Conservation (phyloP, 2,888 invertebrate species). For the Heterodera filipjevi region DNA sequence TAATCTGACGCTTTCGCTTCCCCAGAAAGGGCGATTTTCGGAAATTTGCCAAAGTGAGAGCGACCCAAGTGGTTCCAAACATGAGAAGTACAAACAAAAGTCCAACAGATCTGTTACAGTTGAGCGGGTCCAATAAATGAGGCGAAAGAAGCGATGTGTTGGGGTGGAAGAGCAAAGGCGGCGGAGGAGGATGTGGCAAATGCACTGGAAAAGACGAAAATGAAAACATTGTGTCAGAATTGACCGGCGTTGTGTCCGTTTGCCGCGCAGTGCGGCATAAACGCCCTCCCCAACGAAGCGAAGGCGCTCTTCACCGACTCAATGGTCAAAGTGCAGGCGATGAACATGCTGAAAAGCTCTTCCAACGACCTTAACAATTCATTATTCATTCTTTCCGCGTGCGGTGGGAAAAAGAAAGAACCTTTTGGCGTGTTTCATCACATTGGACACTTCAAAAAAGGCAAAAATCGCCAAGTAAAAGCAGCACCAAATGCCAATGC, state of each 20-base stretch:
- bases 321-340: slow-evolving; percentile 40
- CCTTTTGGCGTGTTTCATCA: slow-evolving; percentile 56
- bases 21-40: slow-evolving; percentile 41
- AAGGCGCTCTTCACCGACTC: slow-evolving; percentile 41
- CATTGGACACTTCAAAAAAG: slow-evolving; percentile 48
- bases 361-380: slow-evolving; percentile 40
- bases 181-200: neutral
- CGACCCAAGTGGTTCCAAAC: slow-evolving; percentile 54
- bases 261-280: slow-evolving; percentile 20
- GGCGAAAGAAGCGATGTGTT: neutral
- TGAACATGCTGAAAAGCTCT: slow-evolving; percentile 49
- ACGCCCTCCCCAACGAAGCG: slow-evolving; percentile 19
- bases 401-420: slow-evolving; percentile 3
- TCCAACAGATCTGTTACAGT: slow-evolving; percentile 41
- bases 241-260: neutral
- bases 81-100: slow-evolving; percentile 51
- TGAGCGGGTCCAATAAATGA: slow-evolving; percentile 35
- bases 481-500: slow-evolving; percentile 54
- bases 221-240: neutral
- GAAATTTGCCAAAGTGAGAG: slow-evolving; percentile 39
- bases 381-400: neutral
- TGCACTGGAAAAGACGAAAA: neutral
- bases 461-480: slow-evolving; percentile 48
- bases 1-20: slow-evolving; percentile 43
- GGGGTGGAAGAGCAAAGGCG: neutral